Conservation (phyloP, 2,888 invertebrate species). For the Archips crataeganus region DNA sequence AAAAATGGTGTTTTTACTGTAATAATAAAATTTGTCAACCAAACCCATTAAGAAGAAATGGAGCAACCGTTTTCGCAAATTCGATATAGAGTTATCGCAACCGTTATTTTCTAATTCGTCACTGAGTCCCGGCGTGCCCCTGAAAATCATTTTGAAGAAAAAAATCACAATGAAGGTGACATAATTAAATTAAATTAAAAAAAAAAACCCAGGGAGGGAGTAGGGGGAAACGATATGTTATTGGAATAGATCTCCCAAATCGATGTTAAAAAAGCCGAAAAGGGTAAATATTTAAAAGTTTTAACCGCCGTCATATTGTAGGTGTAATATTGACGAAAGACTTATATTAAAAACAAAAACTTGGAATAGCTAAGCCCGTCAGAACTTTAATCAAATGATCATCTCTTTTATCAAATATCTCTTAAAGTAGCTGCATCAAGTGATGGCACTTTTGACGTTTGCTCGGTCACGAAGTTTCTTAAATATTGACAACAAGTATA, state of each 20-base stretch:
- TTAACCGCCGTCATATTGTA: no score
- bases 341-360: no score
- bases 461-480: no score
- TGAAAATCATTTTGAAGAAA: conserved; percentile 24
- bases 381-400: no score
- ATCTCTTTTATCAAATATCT: no score
- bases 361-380: no score
- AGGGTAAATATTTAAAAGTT: no score
- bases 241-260: not conserved
- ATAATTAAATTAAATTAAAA: not conserved
- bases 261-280: not conserved
- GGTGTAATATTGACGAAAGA: no score
- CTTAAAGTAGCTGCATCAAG: no score
- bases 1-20: not conserved
- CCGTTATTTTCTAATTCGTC: conserved; percentile 1
- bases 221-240: not conserved
- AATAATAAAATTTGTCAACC: not conserved
- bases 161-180: not conserved
- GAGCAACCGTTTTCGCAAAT: not conserved
- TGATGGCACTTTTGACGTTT: no score
- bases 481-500: no score
- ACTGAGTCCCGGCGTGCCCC: conserved; percentile 6
- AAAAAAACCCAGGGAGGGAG: not conserved
- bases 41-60: not conserved
- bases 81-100: not conserved